phyloP scores from a whole-genome alignment of 2,888 invertebrate genomes.

The Platynereis dumerilii region DNA sequence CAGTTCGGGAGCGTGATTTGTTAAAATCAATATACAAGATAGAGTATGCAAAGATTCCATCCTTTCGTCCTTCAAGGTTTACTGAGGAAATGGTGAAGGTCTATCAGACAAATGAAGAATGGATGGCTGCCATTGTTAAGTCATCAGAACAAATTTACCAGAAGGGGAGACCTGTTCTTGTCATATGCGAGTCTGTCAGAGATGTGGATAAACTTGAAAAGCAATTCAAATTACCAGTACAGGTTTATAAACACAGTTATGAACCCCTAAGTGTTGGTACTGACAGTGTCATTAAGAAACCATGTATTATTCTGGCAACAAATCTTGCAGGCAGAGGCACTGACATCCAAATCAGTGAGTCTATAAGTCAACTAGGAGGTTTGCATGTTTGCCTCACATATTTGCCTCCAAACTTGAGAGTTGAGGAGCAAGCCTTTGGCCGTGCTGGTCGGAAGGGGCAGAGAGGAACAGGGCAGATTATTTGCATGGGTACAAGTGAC shows the following conservation, averaged over 20 bases:
- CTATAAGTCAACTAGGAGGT: constrained; percentile 30
- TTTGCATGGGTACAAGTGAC: not conserved
- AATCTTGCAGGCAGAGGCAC: constrained; percentile 39
- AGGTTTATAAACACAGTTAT: not conserved
- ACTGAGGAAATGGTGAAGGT: constrained; percentile 21
- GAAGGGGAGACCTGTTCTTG: constrained; percentile 16
- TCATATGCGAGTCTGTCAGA: constrained; percentile 24
- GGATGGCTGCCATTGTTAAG: not conserved
- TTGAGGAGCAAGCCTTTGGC: constrained; percentile 36
- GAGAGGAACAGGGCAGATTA: constrained; percentile 31
- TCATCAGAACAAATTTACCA: not conserved
- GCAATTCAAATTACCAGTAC: not conserved
- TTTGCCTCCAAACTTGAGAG: constrained; percentile 33
- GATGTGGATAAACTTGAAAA: constrained; percentile 19
- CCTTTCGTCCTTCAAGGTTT: constrained; percentile 21
- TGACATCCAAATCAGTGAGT: constrained; percentile 26
- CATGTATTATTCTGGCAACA: constrained; percentile 33
- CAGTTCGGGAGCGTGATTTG: constrained; percentile 48
- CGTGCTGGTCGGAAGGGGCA: constrained; percentile 34
- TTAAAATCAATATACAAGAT: constrained; percentile 28
- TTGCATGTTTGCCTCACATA: constrained; percentile 36
- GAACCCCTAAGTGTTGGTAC: not conserved
- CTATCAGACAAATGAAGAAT: constrained; percentile 5
- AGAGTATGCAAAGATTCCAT: constrained; percentile 30
- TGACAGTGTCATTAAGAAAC: constrained; percentile 12